phyloP scores from a whole-genome alignment of 2,113 vertebrate genomes.

The Gavia stellata region DNA sequence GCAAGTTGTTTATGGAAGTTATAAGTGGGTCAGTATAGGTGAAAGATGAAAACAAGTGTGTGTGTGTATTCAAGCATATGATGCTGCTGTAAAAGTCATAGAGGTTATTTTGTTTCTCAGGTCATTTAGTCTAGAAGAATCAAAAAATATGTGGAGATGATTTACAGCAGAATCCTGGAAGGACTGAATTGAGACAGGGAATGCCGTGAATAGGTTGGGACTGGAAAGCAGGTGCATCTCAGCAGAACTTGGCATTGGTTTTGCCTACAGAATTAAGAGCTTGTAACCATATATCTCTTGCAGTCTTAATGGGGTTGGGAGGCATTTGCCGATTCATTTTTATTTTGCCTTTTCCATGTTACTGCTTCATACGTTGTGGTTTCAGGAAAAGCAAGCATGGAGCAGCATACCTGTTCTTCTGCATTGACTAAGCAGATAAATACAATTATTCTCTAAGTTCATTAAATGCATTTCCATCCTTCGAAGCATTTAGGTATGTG shows the following conservation, averaged over 20 bases:
- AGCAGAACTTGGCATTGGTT: not conserved
- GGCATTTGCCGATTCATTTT: not conserved
- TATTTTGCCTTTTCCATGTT: not conserved
- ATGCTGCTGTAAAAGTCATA: not conserved
- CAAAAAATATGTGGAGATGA: not conserved
- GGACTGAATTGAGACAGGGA: not conserved
- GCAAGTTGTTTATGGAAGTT: not conserved
- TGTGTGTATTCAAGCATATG: not conserved
- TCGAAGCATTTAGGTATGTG: not conserved
- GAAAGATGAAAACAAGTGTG: not conserved
- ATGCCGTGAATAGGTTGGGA: not conserved
- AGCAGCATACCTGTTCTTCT: not conserved
- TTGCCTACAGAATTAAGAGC: not conserved
- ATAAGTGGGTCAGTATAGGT: not conserved
- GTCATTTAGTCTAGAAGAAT: not conserved
- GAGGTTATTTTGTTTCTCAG: not conserved
- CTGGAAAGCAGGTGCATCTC: not conserved
- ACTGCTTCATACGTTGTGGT: not conserved
- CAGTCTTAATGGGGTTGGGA: not conserved
- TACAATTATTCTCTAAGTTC: not conserved
- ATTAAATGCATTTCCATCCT: not conserved
- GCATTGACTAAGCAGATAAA: not conserved
- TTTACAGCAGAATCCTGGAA: not conserved
- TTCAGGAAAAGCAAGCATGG: not conserved
- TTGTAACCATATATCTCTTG: not conserved